Conservation (phyloP, 2,797 vertebrate species). For the Nannoperca australis region DNA sequence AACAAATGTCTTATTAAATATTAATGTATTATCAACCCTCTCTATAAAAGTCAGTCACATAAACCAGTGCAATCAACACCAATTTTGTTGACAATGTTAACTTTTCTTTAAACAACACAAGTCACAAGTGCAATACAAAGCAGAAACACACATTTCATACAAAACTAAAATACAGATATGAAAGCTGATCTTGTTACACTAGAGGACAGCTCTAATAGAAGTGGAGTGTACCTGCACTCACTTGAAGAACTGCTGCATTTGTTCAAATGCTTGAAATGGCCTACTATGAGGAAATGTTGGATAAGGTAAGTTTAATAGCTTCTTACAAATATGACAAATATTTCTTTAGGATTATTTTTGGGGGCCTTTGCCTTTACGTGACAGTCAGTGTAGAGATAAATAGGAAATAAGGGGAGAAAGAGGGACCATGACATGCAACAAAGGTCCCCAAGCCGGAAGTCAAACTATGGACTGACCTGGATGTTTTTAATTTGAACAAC, state of each 20-base stretch:
- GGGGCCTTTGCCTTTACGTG: not conserved
- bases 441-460: not conserved
- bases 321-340: not conserved
- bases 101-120: not conserved
- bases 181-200: not conserved
- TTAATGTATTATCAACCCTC: not conserved
- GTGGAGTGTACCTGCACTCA: not conserved
- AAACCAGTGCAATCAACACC: not conserved
- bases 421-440: not conserved
- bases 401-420: not conserved
- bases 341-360: not conserved
- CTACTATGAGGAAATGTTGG: not conserved
- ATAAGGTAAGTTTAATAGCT: too few relatives aligned
- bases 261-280: not conserved
- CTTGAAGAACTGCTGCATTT: not conserved
- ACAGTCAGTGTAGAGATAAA: not conserved
- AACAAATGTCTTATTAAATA: not conserved
- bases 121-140: not conserved
- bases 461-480: not conserved
- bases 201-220: not conserved
- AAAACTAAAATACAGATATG: not conserved
- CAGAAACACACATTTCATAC: not conserved
- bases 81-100: not conserved
- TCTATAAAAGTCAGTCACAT: not conserved
- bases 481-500: not conserved